Evolutionary conservation across 92 coral and sea anemone species (phyloP).

Genomic region (Bergia sp.): DNA sequence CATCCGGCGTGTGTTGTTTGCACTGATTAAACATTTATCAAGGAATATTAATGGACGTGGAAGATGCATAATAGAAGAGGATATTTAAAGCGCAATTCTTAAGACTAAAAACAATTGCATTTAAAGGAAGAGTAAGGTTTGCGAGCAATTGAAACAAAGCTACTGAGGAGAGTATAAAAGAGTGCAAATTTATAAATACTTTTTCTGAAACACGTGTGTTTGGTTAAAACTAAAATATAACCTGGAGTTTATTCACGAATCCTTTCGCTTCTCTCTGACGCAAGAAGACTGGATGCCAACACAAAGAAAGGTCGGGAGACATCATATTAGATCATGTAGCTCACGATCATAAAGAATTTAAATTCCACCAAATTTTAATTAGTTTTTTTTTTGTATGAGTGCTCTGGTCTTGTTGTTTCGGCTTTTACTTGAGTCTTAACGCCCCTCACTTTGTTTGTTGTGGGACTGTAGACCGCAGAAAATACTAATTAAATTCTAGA

Average conservation of each 20-base stretch:
- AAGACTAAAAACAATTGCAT: not conserved
- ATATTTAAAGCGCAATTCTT: too few relatives aligned
- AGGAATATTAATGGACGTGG: not conserved
- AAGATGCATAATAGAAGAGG: not conserved
- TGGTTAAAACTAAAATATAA: not conserved
- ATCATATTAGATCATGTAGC: not conserved
- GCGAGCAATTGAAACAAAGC: not conserved
- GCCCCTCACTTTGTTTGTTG: not conserved
- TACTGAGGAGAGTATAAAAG: not conserved
- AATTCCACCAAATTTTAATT: not conserved
- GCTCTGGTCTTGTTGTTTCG: not conserved
- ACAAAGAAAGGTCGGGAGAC: not conserved
- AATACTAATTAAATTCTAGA: conserved; percentile 1
- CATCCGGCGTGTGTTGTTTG: not conserved
- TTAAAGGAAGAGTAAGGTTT: not conserved
- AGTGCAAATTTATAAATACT: not conserved
- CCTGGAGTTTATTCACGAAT: not conserved
- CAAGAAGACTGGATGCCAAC: not conserved
- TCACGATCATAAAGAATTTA: not conserved
- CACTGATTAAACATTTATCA: conserved; percentile 10
- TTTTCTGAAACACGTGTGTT: not conserved
- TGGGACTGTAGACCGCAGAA: not conserved
- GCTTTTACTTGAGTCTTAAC: not conserved
- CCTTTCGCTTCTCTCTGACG: not conserved
- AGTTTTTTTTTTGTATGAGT: not conserved